Percentiles rank a stretch among this genome's conserved stretches.
These are phyloP conservation scores for Holacanthus passer DNA, from an alignment of 2,113 vertebrate species.

Conservation along the genomic window DNA sequence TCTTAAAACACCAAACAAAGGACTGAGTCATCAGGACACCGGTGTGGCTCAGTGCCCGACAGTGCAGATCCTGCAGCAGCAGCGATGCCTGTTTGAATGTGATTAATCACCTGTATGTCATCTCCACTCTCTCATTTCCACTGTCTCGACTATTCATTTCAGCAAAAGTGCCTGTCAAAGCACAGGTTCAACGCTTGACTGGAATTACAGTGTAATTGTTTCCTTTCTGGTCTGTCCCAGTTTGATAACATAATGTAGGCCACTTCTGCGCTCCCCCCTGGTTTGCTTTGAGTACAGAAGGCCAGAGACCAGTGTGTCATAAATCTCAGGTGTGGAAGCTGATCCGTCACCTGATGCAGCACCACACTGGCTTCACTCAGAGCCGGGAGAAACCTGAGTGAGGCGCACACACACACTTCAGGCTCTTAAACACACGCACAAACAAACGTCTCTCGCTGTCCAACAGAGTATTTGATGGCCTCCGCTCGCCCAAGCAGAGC, in stretches of 20 bases:
- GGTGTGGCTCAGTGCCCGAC: background rate
- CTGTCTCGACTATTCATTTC: conserved; percentile 36
- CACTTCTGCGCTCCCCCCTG: background rate
- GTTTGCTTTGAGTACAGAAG: conserved; percentile 27
- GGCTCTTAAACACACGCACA: conserved; percentile 41
- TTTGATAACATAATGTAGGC: conserved; percentile 49
- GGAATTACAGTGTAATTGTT: conserved; percentile 68
- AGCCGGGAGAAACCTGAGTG: conserved; percentile 72
- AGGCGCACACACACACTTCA: conserved; percentile 36
- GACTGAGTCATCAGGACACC: background rate
- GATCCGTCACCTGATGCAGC: conserved; percentile 58
- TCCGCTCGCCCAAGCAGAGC: conserved; percentile 43
- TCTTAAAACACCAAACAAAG: background rate
- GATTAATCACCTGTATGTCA: conserved; percentile 45
- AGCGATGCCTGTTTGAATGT: background rate
- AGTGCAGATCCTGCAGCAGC: conserved; percentile 12
- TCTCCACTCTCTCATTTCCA: conserved; percentile 6
- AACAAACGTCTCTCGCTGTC: conserved; percentile 22
- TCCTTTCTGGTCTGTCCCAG: conserved; percentile 19
- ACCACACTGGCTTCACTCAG: conserved; percentile 39
- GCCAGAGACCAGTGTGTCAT: conserved; percentile 26
- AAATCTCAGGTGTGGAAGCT: conserved; percentile 73
- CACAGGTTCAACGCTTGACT: conserved; percentile 48
- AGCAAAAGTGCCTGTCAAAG: conserved; percentile 49
- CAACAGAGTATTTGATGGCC: conserved; percentile 53